These are phyloP conservation scores for Mesoclemmys tuberculata DNA, from an alignment of 2,113 vertebrate species.

Conservation along the genomic window DNA sequence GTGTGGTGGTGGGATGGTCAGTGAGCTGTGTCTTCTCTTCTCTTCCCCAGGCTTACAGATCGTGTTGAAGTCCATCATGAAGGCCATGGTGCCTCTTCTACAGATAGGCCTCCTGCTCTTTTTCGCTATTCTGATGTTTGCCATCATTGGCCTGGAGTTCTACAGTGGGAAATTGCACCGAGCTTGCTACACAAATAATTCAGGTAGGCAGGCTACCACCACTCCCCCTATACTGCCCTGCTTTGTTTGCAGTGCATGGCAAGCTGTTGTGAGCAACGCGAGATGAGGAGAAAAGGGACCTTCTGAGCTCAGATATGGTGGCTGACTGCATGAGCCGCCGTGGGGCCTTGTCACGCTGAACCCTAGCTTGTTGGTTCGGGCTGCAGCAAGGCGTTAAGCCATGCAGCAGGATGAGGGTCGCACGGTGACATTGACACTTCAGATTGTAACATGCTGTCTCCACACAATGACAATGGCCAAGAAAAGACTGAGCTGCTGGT, in stretches of 20 bases:
- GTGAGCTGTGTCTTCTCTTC: neutral
- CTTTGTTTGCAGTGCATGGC: rapidly evolving
- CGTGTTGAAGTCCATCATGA: constrained; percentile 99
- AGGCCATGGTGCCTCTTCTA: constrained; percentile 98
- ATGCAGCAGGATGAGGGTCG: neutral
- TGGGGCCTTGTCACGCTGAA: neutral
- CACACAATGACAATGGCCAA: neutral
- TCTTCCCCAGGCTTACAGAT: constrained; percentile 91
- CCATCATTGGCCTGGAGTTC: constrained; percentile 98
- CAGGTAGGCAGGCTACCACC: constrained; percentile 69
- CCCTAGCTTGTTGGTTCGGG: neutral
- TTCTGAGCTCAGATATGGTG: neutral
- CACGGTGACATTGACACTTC: neutral
- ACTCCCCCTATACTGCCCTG: neutral
- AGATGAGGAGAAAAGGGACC: no score
- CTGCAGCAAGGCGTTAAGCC: neutral
- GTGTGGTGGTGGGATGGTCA: neutral
- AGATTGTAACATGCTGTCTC: no score
- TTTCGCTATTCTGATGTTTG: constrained; percentile 99
- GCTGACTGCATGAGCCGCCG: neutral
- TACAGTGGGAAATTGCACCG: constrained; percentile 95
- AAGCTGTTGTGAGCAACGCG: rapidly evolving
- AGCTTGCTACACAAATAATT: constrained; percentile 87
- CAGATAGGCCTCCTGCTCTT: constrained; percentile 98
- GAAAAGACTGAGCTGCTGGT: neutral